Evolutionary conservation across 2,797 vertebrate genomes (phyloP).

Genomic region (Lepus townsendii): DNA sequence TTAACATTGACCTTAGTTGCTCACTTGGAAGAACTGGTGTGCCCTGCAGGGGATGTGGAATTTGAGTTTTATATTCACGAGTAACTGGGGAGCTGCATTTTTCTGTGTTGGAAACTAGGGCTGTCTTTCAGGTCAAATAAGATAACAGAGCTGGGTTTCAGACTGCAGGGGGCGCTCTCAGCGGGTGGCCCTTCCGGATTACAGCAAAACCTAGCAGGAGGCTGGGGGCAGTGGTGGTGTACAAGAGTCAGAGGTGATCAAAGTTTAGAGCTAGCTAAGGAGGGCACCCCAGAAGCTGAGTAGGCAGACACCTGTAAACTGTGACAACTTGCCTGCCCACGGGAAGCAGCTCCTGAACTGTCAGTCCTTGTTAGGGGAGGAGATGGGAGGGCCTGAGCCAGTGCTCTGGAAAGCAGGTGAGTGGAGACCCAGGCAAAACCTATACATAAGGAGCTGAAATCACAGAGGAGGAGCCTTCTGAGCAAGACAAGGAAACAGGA

Average conservation of each 20-base stretch:
- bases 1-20: constrained; percentile 7
- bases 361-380: background rate
- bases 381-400: background rate
- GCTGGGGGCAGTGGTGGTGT: background rate
- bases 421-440: background rate
- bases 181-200: background rate
- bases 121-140: constrained; percentile 43
- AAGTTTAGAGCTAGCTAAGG: background rate
- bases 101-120: constrained; percentile 50
- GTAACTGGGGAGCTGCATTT: background rate
- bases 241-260: background rate
- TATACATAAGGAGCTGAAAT: background rate
- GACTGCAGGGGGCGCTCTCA: background rate
- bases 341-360: background rate
- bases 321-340: no score
- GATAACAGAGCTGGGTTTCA: background rate
- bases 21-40: background rate
- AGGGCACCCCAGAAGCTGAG: no score
- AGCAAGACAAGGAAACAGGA: background rate
- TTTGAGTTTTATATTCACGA: background rate
- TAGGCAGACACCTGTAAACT: no score
- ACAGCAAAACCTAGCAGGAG: background rate
- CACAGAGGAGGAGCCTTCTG: background rate
- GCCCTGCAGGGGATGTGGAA: background rate
- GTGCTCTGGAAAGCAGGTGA: background rate